Percentiles rank a stretch among this genome's conserved stretches.
phyloP scores from a whole-genome alignment of 2,797 vertebrate genomes.

The Cossypha heuglini region DNA sequence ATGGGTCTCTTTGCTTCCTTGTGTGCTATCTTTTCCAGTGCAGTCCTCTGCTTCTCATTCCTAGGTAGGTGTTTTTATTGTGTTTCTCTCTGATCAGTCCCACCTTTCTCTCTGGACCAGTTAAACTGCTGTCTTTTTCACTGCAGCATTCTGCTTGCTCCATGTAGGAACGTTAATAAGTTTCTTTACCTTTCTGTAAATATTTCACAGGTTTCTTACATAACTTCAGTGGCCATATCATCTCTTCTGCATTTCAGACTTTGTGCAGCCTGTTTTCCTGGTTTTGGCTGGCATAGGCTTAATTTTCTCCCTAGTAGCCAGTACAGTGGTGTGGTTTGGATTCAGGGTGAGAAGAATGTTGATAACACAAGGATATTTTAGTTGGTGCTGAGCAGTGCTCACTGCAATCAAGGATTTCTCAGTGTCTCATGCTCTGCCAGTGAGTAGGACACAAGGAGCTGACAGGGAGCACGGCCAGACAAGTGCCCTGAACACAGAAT shows the following conservation, averaged over 20 bases:
- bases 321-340: background rate
- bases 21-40: background rate
- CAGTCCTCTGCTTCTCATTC: background rate
- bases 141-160: background rate
- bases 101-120: background rate
- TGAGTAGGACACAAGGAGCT: background rate
- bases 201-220: background rate
- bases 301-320: background rate
- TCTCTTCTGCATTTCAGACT: background rate
- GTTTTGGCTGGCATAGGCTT: background rate
- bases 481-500: background rate
- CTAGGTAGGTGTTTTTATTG: background rate
- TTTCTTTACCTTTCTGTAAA: background rate
- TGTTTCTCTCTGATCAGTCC: background rate
- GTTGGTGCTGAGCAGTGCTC: background rate
- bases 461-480: accelerated
- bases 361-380: background rate
- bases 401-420: background rate
- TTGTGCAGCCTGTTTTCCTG: background rate
- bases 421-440: background rate
- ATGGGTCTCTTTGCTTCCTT: background rate
- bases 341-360: background rate
- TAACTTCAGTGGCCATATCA: background rate
- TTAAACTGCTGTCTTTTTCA: background rate
- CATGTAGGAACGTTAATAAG: background rate